Conservation (phyloP, 2,888 invertebrate genomes). For the Antitype chi region DNA sequence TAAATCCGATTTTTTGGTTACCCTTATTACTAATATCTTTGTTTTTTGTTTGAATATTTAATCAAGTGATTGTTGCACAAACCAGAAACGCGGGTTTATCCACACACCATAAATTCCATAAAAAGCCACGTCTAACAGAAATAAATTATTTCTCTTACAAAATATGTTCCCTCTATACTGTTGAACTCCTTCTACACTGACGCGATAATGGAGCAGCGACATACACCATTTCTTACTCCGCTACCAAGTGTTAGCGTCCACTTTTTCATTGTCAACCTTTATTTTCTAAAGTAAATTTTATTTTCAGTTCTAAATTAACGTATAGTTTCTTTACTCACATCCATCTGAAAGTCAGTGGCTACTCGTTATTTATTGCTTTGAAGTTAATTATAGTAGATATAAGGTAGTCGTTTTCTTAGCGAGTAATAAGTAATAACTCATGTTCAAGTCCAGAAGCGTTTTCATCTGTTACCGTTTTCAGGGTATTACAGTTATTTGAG, state of each 20-base stretch:
- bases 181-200: constrained; percentile 39
- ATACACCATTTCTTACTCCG: constrained; percentile 61
- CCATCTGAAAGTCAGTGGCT: constrained; percentile 33
- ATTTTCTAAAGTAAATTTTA: constrained; percentile 68
- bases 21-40: background rate
- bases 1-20: background rate
- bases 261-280: constrained; percentile 64
- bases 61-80: too few species aligned
- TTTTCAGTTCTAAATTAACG: constrained; percentile 53
- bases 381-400: constrained; percentile 18
- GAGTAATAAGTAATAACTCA: background rate
- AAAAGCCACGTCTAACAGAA: constrained; percentile 32
- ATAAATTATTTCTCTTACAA: constrained; percentile 43
- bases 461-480: constrained; percentile 17
- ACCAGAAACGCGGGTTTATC: constrained; percentile 3
- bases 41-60: background rate
- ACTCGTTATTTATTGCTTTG: constrained; percentile 34
- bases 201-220: constrained; percentile 60
- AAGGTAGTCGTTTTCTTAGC: constrained; percentile 4
- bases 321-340: constrained; percentile 46
- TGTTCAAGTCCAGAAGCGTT: background rate
- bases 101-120: constrained; percentile 31
- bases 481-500: background rate
- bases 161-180: constrained; percentile 34
- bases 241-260: constrained; percentile 48